Conservation (phyloP, 2,888 invertebrate species). For the Metacarcinus magister region DNA sequence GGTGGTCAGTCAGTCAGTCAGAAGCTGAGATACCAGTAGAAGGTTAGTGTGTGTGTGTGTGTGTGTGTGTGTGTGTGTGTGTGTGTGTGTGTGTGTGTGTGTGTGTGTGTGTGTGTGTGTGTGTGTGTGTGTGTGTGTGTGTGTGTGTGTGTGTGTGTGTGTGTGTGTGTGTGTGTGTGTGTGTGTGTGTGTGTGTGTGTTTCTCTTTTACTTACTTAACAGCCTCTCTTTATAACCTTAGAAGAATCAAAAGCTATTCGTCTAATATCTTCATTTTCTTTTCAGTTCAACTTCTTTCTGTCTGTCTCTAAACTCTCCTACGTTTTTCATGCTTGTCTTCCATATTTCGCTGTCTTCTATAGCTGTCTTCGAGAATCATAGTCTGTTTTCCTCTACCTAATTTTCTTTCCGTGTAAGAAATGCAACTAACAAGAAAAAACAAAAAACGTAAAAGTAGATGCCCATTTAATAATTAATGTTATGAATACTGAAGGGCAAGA, state of each 20-base stretch:
- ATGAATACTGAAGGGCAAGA: too few species aligned
- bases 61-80: constrained; percentile 39
- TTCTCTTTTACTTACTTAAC: too few species aligned
- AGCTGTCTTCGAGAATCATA: not conserved
- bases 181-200: too few species aligned
- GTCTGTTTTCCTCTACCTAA: too few species aligned
- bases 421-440: too few species aligned
- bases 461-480: too few species aligned
- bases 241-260: not conserved
- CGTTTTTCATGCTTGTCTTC: not conserved
- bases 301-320: too few species aligned
- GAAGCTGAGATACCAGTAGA: not conserved
- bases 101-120: constrained; percentile 49
- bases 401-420: too few species aligned
- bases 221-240: not conserved
- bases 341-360: not conserved
- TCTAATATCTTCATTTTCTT: not conserved
- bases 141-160: constrained; percentile 30
- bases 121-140: constrained; percentile 34
- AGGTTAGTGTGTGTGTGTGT: not conserved
- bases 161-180: constrained; percentile 7
- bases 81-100: constrained; percentile 51
- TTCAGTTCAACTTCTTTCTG: not conserved
- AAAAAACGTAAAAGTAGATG: too few species aligned
- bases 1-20: not conserved